Evolutionary conservation across 2,797 vertebrate genomes (phyloP).

Genomic region (Coregonus suidteri): DNA sequence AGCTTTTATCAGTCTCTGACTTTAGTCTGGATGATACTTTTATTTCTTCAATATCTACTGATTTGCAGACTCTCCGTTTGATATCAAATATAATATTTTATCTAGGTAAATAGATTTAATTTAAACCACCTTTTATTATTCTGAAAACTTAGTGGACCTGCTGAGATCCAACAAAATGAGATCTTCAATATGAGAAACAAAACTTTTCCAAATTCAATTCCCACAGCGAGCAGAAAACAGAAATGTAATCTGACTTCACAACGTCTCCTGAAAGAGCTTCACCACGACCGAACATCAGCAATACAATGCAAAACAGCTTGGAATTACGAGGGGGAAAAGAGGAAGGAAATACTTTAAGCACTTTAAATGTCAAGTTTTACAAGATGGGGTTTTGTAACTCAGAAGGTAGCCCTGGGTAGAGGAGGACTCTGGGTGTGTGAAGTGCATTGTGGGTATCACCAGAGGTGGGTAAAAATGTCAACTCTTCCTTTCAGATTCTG

Average conservation of each 20-base stretch:
- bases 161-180: background rate
- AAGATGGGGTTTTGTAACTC: constrained; percentile 48
- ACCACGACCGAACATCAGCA: constrained; percentile 22
- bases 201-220: constrained; percentile 36
- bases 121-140: background rate
- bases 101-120: background rate
- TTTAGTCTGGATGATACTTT: background rate
- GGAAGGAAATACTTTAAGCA: constrained; percentile 35
- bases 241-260: constrained; percentile 17
- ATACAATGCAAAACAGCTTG: constrained; percentile 15
- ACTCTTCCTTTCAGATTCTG: background rate
- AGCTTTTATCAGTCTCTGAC: background rate
- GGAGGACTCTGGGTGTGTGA: constrained; percentile 17
- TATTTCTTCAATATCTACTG: background rate
- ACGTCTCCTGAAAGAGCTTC: background rate
- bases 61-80: background rate
- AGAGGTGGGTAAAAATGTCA: background rate
- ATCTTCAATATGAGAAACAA: background rate
- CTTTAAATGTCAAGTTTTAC: constrained; percentile 8
- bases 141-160: background rate
- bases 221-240: constrained; percentile 33
- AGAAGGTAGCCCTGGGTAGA: constrained; percentile 29
- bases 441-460: constrained; percentile 15
- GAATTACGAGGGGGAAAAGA: constrained; percentile 28
- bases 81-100: background rate